Conservation (phyloP, 2,888 invertebrate genomes). For the Carpatolechia fugitivella region DNA sequence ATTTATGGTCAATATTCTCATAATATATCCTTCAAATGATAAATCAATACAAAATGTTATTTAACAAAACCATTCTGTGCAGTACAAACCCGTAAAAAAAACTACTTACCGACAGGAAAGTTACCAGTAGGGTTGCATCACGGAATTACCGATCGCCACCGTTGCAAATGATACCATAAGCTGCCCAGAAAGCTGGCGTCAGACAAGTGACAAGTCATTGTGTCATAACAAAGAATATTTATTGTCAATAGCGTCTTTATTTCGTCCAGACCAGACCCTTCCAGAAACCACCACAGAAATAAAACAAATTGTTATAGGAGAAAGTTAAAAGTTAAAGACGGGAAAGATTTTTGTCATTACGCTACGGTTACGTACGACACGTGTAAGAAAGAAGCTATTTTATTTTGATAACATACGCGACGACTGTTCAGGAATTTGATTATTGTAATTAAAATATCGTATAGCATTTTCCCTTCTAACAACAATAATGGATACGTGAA, state of each 20-base stretch:
- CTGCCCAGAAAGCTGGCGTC: slow-evolving; percentile 26
- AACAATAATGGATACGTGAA: not conserved
- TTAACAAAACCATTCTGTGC: too few species aligned
- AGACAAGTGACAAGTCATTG: slow-evolving; percentile 34
- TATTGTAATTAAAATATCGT: not conserved
- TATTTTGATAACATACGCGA: not conserved
- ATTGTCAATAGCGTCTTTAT: slow-evolving; percentile 51
- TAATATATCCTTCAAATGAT: too few species aligned
- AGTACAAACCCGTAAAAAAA: too few species aligned
- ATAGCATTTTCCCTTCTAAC: not conserved
- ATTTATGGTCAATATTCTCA: too few species aligned
- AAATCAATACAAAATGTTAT: too few species aligned
- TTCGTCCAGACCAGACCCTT: not conserved
- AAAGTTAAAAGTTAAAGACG: slow-evolving; percentile 14
- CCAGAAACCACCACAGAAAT: not conserved
- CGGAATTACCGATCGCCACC: slow-evolving; percentile 7
- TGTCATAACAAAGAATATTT: slow-evolving; percentile 63
- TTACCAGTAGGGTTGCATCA: too few species aligned
- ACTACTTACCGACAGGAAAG: too few species aligned
- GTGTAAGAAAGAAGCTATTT: not conserved
- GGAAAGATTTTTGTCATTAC: slow-evolving; percentile 59
- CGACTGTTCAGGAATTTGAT: not conserved
- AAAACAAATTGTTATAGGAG: not conserved
- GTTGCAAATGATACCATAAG: slow-evolving; percentile 39
- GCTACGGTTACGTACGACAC: slow-evolving; percentile 21